Percentiles rank a stretch among this genome's conserved stretches.
Evolutionary conservation across 92 coral and sea anemone genomes (phyloP).

Genomic region (Hydrozoanthus gracilis): DNA sequence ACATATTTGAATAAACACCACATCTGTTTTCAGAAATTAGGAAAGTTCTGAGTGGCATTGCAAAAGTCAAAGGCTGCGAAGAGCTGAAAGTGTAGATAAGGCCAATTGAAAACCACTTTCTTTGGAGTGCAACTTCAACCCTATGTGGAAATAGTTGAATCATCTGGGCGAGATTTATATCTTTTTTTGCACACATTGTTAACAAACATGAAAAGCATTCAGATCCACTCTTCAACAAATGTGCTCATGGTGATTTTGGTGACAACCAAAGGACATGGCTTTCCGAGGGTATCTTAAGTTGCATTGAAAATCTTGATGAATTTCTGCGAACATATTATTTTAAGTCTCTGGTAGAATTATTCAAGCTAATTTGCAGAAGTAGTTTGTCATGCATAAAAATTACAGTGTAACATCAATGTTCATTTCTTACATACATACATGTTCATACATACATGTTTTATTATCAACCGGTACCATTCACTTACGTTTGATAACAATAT

Average conservation of each 20-base stretch:
- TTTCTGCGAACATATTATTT: too few species aligned
- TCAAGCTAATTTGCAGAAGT: too few species aligned
- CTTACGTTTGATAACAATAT: too few species aligned
- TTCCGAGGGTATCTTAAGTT: background rate
- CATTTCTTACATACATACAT: too few species aligned
- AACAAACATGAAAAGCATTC: slow-evolving; percentile 12
- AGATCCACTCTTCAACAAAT: slow-evolving; percentile 25
- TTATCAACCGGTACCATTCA: too few species aligned
- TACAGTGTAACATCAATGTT: too few species aligned
- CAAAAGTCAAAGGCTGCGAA: too few species aligned
- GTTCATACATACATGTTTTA: too few species aligned
- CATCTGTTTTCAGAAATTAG: too few species aligned
- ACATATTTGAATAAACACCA: too few species aligned
- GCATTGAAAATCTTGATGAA: background rate
- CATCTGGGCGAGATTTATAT: slow-evolving; percentile 26
- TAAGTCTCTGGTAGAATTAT: too few species aligned
- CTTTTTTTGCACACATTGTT: slow-evolving; percentile 37
- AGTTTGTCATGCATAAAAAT: too few species aligned
- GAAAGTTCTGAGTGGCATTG: background rate
- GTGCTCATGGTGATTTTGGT: slow-evolving; percentile 16
- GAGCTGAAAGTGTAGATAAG: background rate
- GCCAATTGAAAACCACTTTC: slow-evolving; percentile 21
- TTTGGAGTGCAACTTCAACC: slow-evolving; percentile 48
- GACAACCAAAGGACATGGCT: background rate
- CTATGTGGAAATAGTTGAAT: slow-evolving; percentile 20